Conservation (phyloP, 2,888 invertebrate genomes). For the Frankliniella fusca region DNA sequence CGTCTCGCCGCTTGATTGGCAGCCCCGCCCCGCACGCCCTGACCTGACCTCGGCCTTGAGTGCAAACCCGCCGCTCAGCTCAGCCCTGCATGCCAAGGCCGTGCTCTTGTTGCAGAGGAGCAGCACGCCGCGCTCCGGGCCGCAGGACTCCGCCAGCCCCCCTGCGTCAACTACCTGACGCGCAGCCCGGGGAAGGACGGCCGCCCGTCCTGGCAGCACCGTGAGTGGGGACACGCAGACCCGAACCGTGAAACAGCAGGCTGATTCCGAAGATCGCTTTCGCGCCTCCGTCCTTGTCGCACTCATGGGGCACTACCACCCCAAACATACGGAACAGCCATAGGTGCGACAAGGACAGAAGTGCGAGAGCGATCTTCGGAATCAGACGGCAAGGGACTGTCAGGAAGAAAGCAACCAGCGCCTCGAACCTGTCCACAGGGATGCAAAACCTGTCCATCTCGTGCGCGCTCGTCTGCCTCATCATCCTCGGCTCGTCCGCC, state of each 20-base stretch:
- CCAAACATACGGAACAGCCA: too few relatives aligned
- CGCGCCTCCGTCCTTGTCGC: too few relatives aligned
- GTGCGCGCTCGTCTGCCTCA: conserved; percentile 86
- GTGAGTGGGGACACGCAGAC: conserved; percentile 43
- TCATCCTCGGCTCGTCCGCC: conserved; percentile 81
- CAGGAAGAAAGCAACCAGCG: neutral
- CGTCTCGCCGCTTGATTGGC: neutral
- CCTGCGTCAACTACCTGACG: conserved; percentile 77
- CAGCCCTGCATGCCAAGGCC: neutral
- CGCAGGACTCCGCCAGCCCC: conserved; percentile 62
- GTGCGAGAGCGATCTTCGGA: too few relatives aligned
- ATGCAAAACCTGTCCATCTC: conserved; percentile 96
- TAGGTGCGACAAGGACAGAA: too few relatives aligned
- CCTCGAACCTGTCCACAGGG: conserved; percentile 53
- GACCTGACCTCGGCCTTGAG: neutral
- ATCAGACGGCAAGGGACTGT: too few relatives aligned
- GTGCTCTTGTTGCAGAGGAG: conserved; percentile 55
- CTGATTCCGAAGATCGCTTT: neutral
- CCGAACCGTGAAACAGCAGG: too few relatives aligned
- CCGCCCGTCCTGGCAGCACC: conserved; percentile 66
- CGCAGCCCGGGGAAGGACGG: conserved; percentile 64
- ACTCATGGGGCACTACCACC: too few relatives aligned
- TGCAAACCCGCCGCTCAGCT: neutral
- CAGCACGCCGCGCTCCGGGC: conserved; percentile 64
- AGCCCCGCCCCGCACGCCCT: neutral